Evolutionary conservation across 2,888 invertebrate species (phyloP).

Genomic region (Microplitis manilae): DNA sequence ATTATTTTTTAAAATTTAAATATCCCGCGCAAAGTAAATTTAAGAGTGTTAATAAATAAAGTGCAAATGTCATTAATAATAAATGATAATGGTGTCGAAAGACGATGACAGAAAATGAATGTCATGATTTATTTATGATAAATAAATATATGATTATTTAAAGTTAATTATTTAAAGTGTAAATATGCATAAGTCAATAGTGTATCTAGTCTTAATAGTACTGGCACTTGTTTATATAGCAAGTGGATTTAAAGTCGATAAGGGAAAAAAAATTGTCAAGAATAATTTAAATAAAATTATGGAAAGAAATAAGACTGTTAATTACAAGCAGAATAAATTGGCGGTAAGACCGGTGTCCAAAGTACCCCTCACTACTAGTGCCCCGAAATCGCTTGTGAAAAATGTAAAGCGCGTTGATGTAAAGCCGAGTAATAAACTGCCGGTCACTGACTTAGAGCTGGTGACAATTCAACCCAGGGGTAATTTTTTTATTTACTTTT

Average conservation of each 20-base stretch:
- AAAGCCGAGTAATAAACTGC: neutral
- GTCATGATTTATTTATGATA: neutral
- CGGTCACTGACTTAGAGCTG: neutral
- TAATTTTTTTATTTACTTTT: neutral
- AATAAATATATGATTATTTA: too few species aligned
- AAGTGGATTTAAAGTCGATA: constrained; percentile 43
- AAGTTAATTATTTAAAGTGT: neutral
- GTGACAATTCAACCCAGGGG: neutral
- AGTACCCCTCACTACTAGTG: neutral
- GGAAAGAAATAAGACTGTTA: neutral
- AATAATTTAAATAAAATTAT: neutral
- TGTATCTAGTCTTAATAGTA: constrained; percentile 61
- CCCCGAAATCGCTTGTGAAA: neutral
- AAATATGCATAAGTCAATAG: constrained; percentile 45
- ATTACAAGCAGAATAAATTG: neutral
- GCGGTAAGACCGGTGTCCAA: neutral
- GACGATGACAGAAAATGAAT: neutral
- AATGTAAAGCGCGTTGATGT: neutral
- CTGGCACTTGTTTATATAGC: constrained; percentile 50
- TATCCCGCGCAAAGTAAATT: too few species aligned
- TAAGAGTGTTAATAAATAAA: neutral
- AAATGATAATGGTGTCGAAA: neutral
- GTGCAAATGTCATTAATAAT: neutral
- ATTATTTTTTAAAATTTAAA: neutral
- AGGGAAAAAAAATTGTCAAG: neutral